phyloP scores from a whole-genome alignment of 2,888 invertebrate species.

The Cryptophagus acutangulus region DNA sequence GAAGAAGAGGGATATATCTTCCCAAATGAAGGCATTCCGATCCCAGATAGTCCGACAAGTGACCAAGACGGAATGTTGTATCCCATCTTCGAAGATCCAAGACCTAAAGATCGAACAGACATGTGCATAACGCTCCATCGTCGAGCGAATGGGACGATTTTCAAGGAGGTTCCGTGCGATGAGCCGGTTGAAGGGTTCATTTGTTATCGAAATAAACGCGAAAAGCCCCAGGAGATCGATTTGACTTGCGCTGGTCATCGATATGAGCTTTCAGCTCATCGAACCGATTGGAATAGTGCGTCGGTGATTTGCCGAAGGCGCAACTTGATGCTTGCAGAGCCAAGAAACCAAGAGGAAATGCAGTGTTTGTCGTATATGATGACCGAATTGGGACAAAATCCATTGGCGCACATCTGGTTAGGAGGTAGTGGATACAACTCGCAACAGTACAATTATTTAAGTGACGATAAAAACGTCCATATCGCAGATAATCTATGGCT shows the following conservation, averaged over 20 bases:
- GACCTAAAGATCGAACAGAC: neutral
- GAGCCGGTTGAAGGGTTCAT: no score
- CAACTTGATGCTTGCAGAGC: neutral
- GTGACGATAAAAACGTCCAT: neutral
- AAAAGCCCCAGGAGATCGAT: neutral
- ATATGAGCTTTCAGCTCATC: no score
- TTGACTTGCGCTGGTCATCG: no score
- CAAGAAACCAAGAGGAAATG: neutral
- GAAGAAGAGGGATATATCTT: neutral
- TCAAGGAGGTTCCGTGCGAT: no score
- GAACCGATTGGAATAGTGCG: no score
- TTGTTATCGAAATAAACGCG: no score
- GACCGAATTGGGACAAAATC: neutral
- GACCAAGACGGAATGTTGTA: neutral
- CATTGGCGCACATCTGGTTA: neutral
- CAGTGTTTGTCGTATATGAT: neutral
- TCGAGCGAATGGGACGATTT: no score
- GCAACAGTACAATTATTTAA: neutral
- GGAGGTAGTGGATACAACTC: neutral
- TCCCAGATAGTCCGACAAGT: neutral
- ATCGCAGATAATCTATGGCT: slow-evolving; percentile 1
- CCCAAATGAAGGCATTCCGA: neutral
- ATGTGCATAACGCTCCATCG: no score
- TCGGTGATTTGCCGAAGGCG: no score
- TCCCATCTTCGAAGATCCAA: neutral